Evolutionary conservation across 2,113 vertebrate genomes (phyloP).

Genomic region (Columbina picui): DNA sequence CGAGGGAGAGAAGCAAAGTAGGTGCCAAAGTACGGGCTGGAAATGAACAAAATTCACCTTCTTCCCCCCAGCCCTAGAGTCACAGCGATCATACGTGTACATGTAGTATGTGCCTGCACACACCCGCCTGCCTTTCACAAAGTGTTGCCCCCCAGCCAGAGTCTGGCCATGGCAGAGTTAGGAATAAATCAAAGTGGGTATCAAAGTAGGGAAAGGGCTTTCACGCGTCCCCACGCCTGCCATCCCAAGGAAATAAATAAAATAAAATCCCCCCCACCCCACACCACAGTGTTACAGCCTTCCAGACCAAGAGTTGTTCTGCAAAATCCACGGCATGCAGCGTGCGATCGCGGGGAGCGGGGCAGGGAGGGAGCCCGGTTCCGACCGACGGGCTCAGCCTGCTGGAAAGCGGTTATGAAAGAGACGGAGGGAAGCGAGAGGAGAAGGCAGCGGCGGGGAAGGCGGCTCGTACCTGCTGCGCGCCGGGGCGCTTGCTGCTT

Average conservation of each 20-base stretch:
- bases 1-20: background rate
- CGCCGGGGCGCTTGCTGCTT: conserved; percentile 98
- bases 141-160: background rate
- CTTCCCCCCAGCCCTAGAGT: background rate
- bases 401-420: background rate
- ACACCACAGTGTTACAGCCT: background rate
- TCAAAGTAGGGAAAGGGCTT: conserved; percentile 15
- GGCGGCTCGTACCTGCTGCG: conserved; percentile 89
- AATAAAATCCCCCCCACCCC: background rate
- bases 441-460: background rate
- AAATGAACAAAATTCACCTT: background rate
- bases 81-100: background rate
- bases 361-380: background rate
- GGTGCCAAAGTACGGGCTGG: conserved; percentile 5
- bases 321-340: background rate
- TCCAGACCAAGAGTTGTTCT: conserved; percentile 41
- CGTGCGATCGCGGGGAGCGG: background rate
- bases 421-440: background rate
- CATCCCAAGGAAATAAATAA: background rate
- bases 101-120: background rate
- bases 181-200: conserved; percentile 25
- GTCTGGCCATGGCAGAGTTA: background rate
- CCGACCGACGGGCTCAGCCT: background rate
- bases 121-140: background rate
- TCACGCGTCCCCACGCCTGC: background rate